These are phyloP conservation scores for Slavum lentiscoides DNA, from an alignment of 2,888 invertebrate genomes.

Conservation along the genomic window DNA sequence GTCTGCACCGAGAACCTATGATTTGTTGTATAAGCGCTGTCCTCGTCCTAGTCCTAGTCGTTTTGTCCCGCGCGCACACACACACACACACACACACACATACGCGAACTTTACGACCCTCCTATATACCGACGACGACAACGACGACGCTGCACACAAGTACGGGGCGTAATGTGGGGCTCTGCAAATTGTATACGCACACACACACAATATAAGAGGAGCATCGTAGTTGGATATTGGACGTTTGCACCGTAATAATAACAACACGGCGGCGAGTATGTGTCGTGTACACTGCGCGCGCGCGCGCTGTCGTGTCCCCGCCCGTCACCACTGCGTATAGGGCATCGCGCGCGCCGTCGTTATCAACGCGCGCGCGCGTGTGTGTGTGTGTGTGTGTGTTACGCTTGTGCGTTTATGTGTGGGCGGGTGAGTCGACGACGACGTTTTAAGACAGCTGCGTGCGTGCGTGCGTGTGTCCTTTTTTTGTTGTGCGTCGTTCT, in stretches of 20 bases:
- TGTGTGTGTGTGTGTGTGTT: too few relatives aligned
- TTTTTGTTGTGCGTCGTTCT: neutral
- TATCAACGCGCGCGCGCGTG: too few relatives aligned
- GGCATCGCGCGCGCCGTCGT: neutral
- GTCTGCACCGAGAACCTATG: conserved; percentile 6
- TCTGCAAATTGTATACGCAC: conserved; percentile 30
- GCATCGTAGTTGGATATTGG: conserved; percentile 23
- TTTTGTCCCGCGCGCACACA: neutral
- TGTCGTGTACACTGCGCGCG: too few relatives aligned
- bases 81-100: too few relatives aligned
- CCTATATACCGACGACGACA: neutral
- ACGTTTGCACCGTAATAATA: conserved; percentile 42
- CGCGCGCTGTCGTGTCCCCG: neutral
- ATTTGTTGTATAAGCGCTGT: conserved; percentile 37
- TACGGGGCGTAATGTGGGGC: conserved; percentile 33
- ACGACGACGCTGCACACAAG: neutral
- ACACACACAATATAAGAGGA: conserved; percentile 16
- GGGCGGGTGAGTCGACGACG: too few relatives aligned
- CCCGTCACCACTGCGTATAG: neutral
- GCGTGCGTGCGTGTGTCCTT: neutral
- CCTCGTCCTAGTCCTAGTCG: neutral
- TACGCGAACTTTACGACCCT: conserved; percentile 43
- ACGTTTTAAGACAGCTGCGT: neutral
- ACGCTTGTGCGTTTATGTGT: too few relatives aligned
- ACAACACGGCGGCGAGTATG: conserved; percentile 10